A percentile compares a stretch with the other conserved stretches of the same genome.
Evolutionary conservation across 2,888 invertebrate species (phyloP).

Genomic region (Bimastos eiseni): DNA sequence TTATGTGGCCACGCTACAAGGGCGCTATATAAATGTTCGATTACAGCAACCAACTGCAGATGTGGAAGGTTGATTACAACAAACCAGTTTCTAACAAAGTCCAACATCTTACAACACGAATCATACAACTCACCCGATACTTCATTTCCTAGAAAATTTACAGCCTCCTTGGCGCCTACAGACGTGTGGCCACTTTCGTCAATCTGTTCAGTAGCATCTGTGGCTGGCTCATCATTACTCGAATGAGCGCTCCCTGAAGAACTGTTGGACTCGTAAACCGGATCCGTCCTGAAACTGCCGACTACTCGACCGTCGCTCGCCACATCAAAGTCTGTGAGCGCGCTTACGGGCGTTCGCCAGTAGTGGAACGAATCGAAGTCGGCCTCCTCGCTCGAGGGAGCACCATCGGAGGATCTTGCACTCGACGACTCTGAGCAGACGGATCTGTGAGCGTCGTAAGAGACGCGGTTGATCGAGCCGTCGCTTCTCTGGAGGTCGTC

Average conservation of each 20-base stretch:
- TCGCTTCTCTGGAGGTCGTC: not conserved
- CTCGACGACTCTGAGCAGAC: not conserved
- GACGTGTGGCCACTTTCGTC: not conserved
- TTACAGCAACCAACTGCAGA: too few relatives aligned
- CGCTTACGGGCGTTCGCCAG: not conserved
- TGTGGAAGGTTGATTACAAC: too few relatives aligned
- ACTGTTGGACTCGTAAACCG: not conserved
- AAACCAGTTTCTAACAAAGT: not conserved
- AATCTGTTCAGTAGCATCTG: not conserved
- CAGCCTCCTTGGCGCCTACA: not conserved
- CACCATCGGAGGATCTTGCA: too few relatives aligned
- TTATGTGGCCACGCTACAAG: too few relatives aligned
- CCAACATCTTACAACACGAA: not conserved
- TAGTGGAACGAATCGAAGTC: slow-evolving; percentile 22
- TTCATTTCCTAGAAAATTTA: not conserved
- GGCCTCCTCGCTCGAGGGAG: not conserved
- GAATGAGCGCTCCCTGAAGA: not conserved
- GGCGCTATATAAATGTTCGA: too few relatives aligned
- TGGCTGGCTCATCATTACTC: not conserved
- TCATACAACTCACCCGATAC: not conserved
- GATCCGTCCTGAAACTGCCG: not conserved
- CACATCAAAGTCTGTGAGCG: not conserved
- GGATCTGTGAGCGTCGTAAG: not conserved
- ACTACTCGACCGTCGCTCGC: slow-evolving; percentile 2
- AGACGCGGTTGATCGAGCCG: not conserved